Evolutionary conservation across 2,888 invertebrate genomes (phyloP), one percentile per base, ranked within the genome.

Genomic region (Ariolimax columbianus): DNA sequence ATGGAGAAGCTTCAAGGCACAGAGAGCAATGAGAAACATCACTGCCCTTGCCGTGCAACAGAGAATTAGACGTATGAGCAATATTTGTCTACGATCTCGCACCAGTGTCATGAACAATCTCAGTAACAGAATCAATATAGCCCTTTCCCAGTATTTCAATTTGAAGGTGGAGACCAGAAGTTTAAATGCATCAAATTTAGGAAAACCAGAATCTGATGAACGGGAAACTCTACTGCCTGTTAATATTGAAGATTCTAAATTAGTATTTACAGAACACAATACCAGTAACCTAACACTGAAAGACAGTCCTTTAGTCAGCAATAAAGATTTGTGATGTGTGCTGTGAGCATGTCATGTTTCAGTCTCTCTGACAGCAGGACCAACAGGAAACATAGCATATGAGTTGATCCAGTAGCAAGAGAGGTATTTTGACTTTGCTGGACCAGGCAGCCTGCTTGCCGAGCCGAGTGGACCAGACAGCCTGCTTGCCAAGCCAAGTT

Each of bases 1-100:
- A 17, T 98, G 93, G 93, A 87, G 92, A 88, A 90, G 92, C 84
- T 93, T 92, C 90, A 93, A 91, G 88, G 91, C 92, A 36, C 91
- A 92, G 88, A 90, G 90, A 82, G 91, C 90, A 84, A 91, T 93
- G 84, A 91, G 92, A 86, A 91, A 91, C 82, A 91, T 92, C 78
- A 91, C 91, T 72, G 88, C 89, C 40, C 79, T 92, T 88, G 92
- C 92, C n/a, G 89, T 91, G 88, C 89, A 91, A 84, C 90, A 91
- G 85, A 90, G 88, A 83, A 78, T 86, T 43, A 88, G 89, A 79
- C 88, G 88, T 59, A 86, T 86, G 36, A 85, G 88, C 47, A 79
- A 82, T 30, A 77, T 85, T 38, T 40, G 80, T 26, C 72, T 85
- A 30, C 86, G 87, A 55, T 79, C 83, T 38, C 78, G 86, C 7